Conservation (phyloP, 1,140 invertebrate species). For the Bombus sibiricus region DNA sequence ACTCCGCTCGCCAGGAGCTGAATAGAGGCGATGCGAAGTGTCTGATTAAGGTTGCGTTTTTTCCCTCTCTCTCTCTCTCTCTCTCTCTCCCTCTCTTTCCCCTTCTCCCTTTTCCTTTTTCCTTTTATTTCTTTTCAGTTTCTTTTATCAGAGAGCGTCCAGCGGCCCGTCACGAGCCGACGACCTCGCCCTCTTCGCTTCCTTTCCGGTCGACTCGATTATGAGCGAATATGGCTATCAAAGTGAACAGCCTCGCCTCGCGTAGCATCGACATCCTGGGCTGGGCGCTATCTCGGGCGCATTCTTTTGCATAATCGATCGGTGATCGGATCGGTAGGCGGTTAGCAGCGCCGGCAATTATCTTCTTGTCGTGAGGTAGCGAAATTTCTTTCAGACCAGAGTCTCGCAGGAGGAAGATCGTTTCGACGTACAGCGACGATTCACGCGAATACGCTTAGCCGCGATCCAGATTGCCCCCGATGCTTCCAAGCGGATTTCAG, state of each 20-base stretch:
- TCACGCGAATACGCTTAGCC: neutral
- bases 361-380: slow-evolving; percentile 19
- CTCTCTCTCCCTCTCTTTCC: neutral
- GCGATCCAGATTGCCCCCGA: too few species aligned
- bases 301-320: slow-evolving; percentile 33
- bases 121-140: neutral
- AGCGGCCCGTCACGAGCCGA: slow-evolving; percentile 73
- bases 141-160: slow-evolving; percentile 70
- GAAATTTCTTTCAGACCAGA: slow-evolving; percentile 5
- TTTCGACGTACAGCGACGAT: neutral
- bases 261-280: neutral
- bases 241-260: slow-evolving; percentile 27
- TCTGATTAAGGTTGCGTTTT: slow-evolving; percentile 74
- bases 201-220: slow-evolving; percentile 65
- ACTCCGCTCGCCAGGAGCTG: slow-evolving; percentile 71
- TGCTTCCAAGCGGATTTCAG: neutral
- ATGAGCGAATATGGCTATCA: slow-evolving; percentile 67
- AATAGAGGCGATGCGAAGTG: slow-evolving; percentile 76
- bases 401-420: neutral
- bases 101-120: too few species aligned
- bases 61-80: neutral
- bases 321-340: slow-evolving; percentile 1
- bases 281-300: neutral
- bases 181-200: slow-evolving; percentile 54
- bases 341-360: slow-evolving; percentile 18